Conservation (phyloP, 30 jellyfish, hydroid and myxozoan species). For the Chironex yamaguchii region DNA sequence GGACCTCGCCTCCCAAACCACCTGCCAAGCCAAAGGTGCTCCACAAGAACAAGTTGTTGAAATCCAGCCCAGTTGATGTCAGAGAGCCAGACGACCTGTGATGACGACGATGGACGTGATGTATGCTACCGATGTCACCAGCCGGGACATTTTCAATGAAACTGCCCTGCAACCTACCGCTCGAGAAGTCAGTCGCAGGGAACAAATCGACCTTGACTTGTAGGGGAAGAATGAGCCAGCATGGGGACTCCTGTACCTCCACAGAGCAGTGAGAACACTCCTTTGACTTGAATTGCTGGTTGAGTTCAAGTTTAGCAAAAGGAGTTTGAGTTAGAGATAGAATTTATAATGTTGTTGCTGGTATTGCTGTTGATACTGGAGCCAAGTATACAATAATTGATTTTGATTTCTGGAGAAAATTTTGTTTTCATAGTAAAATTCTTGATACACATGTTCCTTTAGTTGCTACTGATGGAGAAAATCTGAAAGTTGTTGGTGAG, state of each 20-base stretch:
- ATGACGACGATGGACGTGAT: background rate
- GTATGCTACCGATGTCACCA: conserved; percentile 41
- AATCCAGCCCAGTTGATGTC: conserved; percentile 31
- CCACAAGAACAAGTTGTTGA: conserved; percentile 44
- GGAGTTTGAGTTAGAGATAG: conserved; percentile 57
- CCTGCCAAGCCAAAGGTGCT: conserved; percentile 50
- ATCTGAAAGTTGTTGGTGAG: conserved; percentile 33
- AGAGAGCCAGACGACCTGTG: conserved; percentile 8
- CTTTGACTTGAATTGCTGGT: conserved; percentile 50
- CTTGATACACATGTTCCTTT: conserved; percentile 20
- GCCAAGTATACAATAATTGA: conserved; percentile 52
- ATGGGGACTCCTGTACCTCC: conserved; percentile 39
- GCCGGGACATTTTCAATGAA: conserved; percentile 42
- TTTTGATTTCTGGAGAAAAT: conserved; percentile 48
- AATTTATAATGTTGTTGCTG: conserved; percentile 41
- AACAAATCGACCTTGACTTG: conserved; percentile 41
- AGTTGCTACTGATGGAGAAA: conserved; percentile 32
- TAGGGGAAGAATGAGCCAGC: conserved; percentile 29
- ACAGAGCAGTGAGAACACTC: conserved; percentile 30
- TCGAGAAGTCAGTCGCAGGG: conserved; percentile 39
- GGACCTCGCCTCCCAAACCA: conserved; percentile 48
- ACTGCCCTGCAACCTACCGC: conserved; percentile 47
- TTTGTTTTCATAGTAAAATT: conserved; percentile 2
- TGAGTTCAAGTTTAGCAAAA: conserved; percentile 44
- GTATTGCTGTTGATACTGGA: conserved; percentile 56